Base-by-base conservation (phyloP, 2,113 vertebrate genomes). In the Oncorhynchus kisutch region DNA sequence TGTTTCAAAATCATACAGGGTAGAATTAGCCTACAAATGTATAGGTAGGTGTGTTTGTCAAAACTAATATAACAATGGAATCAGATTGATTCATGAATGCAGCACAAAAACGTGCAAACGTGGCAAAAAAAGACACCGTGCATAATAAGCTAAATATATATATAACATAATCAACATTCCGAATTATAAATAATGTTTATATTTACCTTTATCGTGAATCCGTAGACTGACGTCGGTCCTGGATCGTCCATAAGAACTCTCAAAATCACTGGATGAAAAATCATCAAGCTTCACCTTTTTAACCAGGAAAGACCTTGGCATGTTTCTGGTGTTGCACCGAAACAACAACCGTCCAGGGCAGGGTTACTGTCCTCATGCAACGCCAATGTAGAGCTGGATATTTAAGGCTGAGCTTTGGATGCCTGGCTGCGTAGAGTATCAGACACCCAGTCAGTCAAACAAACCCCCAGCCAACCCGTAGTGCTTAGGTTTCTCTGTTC, bases 221-320 rank as follows among this genome's bases (percentile, higher is more conserved):
- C 94, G 94, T 75, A 94, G 92, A 82, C 92, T 94, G 84, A 97
- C 93, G 91, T 95, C 94, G 67, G 93, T 84, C 82, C 96, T 91
- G 90, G 95, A 90, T 76, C 95, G 93, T 85, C 90, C 86, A 90
- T 97, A 96, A 68, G 91, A 92, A 88, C 89, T 94, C 82, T 95
- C 96, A 80, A 96, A 82, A 84, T 96, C 95, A 66, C 94, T 88
- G 25, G 93, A 94, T 82, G 95, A 94, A 91, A 96, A 97, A 87
- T 95, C 95, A 93, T 97, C 96, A 76, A 96, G 89, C 93, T 98
- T 97, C 90, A 97, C 95, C 95, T 98, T 98, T 93, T 98, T 98
- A 81, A 98, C 96, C 93, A 98, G 92, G 91, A 98, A 98, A 85
- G 96, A 98, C 91, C 96, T 97, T 92, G 96, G 96, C 96, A 98